Conservation (phyloP, 30 jellyfish, hydroid and myxozoan species). For the Catostylus mosaicus region DNA sequence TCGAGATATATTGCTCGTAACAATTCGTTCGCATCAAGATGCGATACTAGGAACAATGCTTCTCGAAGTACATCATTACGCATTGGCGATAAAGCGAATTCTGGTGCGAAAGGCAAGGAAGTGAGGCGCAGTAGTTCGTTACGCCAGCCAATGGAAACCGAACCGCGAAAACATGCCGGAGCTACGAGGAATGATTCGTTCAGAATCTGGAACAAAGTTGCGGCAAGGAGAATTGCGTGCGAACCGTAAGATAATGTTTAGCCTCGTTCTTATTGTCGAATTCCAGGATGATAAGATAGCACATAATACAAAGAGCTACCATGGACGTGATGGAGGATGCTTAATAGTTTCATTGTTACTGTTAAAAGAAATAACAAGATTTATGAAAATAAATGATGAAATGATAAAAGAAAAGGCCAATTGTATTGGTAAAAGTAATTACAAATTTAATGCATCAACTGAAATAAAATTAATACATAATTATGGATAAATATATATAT, state of each 20-base stretch:
- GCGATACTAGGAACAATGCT: slow-evolving; percentile 34
- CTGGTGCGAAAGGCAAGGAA: slow-evolving; percentile 5
- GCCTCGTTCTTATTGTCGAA: too few species aligned
- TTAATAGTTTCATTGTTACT: too few species aligned
- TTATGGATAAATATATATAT: too few species aligned
- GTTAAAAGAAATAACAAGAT: too few species aligned
- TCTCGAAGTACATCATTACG: slow-evolving; percentile 35
- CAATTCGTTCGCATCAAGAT: slow-evolving; percentile 35
- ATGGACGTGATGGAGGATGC: too few species aligned
- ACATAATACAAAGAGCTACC: too few species aligned
- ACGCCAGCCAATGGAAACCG: slow-evolving; percentile 10
- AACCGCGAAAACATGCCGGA: slow-evolving; percentile 17
- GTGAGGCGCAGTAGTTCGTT: slow-evolving; percentile 16
- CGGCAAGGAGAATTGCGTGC: slow-evolving; percentile 7
- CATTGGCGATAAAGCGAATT: slow-evolving; percentile 10
- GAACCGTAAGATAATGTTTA: slow-evolving; percentile 7
- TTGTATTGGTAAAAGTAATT: too few species aligned
- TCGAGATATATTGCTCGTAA: slow-evolving; percentile 53
- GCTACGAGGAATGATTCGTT: slow-evolving; percentile 25
- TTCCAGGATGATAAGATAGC: too few species aligned
- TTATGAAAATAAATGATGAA: too few species aligned
- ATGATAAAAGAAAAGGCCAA: too few species aligned
- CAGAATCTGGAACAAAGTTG: slow-evolving; percentile 37
- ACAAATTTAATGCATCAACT: too few species aligned
- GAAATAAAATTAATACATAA: too few species aligned